Evolutionary conservation across 2,113 vertebrate genomes (phyloP).

Genomic region (Eurypyga helias): DNA sequence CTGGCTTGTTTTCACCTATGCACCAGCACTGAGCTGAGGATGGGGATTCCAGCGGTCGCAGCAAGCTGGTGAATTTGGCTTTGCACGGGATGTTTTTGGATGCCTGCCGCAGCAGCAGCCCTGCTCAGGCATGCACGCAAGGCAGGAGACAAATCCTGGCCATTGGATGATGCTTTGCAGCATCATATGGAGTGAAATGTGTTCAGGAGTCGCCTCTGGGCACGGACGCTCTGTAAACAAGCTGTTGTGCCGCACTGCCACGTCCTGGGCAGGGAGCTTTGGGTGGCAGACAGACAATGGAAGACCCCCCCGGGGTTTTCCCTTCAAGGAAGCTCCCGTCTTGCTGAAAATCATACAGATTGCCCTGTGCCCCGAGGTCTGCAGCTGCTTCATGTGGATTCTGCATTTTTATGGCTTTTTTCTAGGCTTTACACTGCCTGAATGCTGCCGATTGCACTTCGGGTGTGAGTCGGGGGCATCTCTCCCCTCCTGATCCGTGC

Average conservation of each 20-base stretch:
- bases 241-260: accelerated
- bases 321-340: background rate
- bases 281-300: background rate
- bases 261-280: background rate
- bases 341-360: background rate
- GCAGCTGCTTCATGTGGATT: background rate
- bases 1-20: accelerated
- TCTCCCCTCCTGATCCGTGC: background rate
- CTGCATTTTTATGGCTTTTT: background rate
- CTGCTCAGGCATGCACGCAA: background rate
- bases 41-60: background rate
- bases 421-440: background rate
- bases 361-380: background rate
- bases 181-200: background rate
- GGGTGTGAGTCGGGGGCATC: background rate
- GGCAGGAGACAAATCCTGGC: background rate
- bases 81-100: background rate
- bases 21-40: background rate
- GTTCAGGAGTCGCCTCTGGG: background rate
- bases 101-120: background rate
- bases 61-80: background rate
- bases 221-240: background rate
- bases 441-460: background rate
- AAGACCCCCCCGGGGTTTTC: background rate
- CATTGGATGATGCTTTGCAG: background rate